phyloP scores from a whole-genome alignment of 2,113 vertebrate genomes.

The Illadopsis cleaveri region DNA sequence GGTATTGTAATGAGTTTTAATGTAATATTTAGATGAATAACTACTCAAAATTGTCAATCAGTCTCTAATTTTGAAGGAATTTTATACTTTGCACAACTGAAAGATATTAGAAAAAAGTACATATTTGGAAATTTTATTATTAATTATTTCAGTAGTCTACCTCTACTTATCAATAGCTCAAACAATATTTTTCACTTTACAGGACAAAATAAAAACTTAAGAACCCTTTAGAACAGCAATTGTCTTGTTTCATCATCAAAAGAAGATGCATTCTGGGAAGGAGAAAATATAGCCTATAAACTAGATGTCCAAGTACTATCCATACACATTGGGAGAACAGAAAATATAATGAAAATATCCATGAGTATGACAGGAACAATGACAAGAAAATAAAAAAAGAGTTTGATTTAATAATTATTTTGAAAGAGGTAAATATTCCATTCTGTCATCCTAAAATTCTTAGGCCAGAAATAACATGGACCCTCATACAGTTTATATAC shows the following conservation, averaged over 20 bases:
- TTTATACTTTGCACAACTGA: neutral
- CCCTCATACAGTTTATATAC: neutral
- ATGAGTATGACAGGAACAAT: neutral
- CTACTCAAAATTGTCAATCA: neutral
- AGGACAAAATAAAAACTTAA: neutral
- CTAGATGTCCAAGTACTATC: neutral
- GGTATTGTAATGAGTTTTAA: neutral
- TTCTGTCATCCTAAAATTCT: neutral
- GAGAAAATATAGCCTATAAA: neutral
- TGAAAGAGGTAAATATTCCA: neutral
- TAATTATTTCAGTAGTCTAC: neutral
- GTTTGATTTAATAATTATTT: neutral
- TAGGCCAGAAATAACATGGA: neutral
- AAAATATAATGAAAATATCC: neutral
- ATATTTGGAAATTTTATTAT: neutral
- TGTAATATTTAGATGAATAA: neutral
- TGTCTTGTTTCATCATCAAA: neutral
- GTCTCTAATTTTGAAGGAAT: neutral
- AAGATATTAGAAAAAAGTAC: neutral
- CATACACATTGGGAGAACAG: neutral
- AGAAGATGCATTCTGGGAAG: neutral
- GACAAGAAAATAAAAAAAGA: neutral
- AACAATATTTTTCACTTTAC: neutral
- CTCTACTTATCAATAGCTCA: neutral
- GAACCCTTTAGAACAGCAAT: neutral